Evolutionary conservation across 2,888 invertebrate genomes (phyloP).

Genomic region (Ctenicera cuprea): DNA sequence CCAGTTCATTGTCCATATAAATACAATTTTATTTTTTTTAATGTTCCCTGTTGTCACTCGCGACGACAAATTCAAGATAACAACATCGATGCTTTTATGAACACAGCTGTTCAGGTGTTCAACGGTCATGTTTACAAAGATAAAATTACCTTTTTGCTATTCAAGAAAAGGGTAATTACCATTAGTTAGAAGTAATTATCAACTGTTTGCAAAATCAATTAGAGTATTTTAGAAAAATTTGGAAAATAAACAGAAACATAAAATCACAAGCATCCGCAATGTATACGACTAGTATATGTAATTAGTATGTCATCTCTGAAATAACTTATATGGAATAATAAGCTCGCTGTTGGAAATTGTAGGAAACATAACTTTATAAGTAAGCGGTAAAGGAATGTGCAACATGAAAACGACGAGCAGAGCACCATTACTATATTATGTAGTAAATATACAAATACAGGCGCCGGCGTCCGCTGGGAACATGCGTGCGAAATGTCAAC

Average conservation of each 20-base stretch:
- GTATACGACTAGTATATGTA: constrained; percentile 1
- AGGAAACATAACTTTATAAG: constrained; percentile 22
- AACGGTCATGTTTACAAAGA: no score
- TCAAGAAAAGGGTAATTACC: no score
- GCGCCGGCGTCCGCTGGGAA: constrained; percentile 1
- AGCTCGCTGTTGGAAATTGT: constrained; percentile 20
- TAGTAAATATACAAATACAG: constrained; percentile 6
- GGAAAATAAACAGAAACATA: not conserved
- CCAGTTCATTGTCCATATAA: no score
- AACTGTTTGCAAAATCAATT: no score
- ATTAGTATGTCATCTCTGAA: not conserved
- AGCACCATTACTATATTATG: constrained; percentile 11
- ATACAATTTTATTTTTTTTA: no score
- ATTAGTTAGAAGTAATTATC: no score
- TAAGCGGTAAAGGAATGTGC: constrained; percentile 10
- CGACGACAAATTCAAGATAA: no score
- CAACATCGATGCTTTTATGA: no score
- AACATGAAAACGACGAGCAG: constrained; percentile 9
- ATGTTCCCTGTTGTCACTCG: no score
- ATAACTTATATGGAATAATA: constrained; percentile 24
- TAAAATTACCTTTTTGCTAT: no score
- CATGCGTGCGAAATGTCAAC: constrained; percentile 9
- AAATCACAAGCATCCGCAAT: not conserved
- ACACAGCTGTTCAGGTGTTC: no score
- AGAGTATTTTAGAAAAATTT: no score